Percentiles rank a stretch among this genome's conserved stretches.
Evolutionary conservation across 2,888 invertebrate genomes (phyloP).

Genomic region (Acrocera orbiculus): DNA sequence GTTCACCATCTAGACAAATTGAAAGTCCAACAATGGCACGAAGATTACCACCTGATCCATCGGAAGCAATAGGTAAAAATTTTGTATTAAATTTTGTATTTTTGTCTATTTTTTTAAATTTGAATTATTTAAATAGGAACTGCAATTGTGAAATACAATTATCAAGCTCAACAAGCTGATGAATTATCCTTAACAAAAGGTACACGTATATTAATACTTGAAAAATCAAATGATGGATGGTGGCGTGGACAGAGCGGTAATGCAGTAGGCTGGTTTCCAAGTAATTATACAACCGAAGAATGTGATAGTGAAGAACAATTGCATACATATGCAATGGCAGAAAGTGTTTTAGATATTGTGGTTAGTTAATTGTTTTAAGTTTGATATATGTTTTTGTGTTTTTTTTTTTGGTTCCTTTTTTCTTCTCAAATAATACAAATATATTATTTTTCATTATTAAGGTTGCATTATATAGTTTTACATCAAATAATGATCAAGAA

Average conservation of each 20-base stretch:
- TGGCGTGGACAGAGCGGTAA: constrained; percentile 79
- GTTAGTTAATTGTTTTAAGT: constrained; percentile 29
- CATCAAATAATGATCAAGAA: constrained; percentile 88
- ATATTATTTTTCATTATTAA: constrained; percentile 16
- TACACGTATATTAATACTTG: constrained; percentile 82
- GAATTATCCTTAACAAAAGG: constrained; percentile 91
- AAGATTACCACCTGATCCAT: constrained; percentile 59
- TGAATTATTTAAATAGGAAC: too few relatives aligned
- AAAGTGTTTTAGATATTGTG: constrained; percentile 88
- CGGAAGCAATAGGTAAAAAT: constrained; percentile 76
- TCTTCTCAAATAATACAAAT: too few relatives aligned
- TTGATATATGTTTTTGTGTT: neutral
- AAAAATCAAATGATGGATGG: constrained; percentile 98
- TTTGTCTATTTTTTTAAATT: too few relatives aligned
- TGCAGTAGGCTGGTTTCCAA: constrained; percentile 77
- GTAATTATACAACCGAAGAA: constrained; percentile 92
- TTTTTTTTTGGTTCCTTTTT: neutral
- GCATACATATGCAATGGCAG: constrained; percentile 87
- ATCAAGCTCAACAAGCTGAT: constrained; percentile 88
- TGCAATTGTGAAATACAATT: constrained; percentile 90
- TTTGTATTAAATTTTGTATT: too few relatives aligned
- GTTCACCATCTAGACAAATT: constrained; percentile 63
- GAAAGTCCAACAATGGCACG: constrained; percentile 62
- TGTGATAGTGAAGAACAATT: constrained; percentile 72
- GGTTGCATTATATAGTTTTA: constrained; percentile 85